Conservation (phyloP, 2,113 vertebrate species). For the Sarotherodon lohbergeri region DNA sequence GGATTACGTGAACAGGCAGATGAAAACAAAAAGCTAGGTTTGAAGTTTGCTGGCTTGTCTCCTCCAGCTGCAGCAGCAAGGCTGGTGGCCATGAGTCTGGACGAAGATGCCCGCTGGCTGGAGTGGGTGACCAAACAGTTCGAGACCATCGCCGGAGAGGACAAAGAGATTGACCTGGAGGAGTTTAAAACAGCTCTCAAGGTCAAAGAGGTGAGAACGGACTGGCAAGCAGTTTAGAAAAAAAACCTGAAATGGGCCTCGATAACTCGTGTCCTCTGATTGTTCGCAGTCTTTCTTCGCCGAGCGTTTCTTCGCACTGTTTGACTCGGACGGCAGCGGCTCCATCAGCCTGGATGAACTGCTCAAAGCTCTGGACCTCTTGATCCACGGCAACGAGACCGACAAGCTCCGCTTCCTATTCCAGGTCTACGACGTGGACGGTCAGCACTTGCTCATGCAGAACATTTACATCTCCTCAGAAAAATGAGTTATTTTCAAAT, state of each 20-base stretch:
- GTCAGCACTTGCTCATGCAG: slow-evolving; percentile 52
- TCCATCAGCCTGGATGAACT: slow-evolving; percentile 85
- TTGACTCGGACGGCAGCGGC: slow-evolving; percentile 80
- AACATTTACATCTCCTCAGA: not conserved
- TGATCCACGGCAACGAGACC: slow-evolving; percentile 73
- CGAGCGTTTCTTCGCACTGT: slow-evolving; percentile 83
- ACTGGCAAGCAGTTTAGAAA: not conserved
- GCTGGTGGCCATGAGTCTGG: slow-evolving; percentile 59
- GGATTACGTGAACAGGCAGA: not conserved
- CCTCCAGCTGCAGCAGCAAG: not conserved
- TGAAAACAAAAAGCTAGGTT: not conserved
- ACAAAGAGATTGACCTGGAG: slow-evolving; percentile 77
- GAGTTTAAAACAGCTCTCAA: slow-evolving; percentile 82
- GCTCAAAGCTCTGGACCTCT: slow-evolving; percentile 75
- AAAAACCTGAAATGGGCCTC: not conserved
- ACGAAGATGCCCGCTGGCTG: slow-evolving; percentile 81
- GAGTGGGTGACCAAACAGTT: slow-evolving; percentile 82
- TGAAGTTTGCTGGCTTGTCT: not conserved
- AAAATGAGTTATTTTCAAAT: not conserved
- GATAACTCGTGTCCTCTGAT: not conserved
- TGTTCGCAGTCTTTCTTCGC: slow-evolving; percentile 84
- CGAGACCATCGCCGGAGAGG: slow-evolving; percentile 76
- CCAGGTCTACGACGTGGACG: slow-evolving; percentile 86
- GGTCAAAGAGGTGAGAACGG: slow-evolving; percentile 82
- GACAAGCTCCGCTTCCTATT: slow-evolving; percentile 90